These are phyloP conservation scores for Cosmorhoe ocellata DNA, from an alignment of 2,888 invertebrate species.

Conservation along the genomic window DNA sequence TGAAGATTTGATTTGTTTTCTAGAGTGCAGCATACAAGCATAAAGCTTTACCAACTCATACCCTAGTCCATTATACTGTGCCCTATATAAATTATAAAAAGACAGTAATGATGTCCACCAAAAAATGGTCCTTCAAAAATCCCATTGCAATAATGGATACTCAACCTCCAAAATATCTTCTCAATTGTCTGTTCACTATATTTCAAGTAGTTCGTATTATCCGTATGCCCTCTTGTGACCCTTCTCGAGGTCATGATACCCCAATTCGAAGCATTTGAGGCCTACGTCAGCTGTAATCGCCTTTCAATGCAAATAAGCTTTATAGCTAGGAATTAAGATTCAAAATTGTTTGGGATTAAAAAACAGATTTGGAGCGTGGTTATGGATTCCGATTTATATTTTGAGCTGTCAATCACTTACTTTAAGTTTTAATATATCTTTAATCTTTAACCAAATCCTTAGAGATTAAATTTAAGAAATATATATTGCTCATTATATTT, in stretches of 20 bases:
- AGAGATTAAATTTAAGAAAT: no score
- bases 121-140: constrained; percentile 10
- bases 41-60: no score
- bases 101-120: constrained; percentile 2
- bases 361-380: no score
- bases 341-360: background rate
- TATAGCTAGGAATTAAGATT: background rate
- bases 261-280: constrained; percentile 10
- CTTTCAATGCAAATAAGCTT: background rate
- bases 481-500: no score
- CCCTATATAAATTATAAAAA: no score
- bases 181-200: constrained; percentile 19
- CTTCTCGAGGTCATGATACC: constrained; percentile 24
- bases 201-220: constrained; percentile 21
- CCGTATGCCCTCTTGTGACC: constrained; percentile 18
- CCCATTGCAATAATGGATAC: constrained; percentile 19
- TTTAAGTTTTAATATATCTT: background rate
- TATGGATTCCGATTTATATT: background rate
- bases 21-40: no score
- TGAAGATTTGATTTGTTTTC: no score
- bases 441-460: no score
- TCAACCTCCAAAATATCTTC: constrained; percentile 15
- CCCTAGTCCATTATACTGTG: no score
- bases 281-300: background rate
- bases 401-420: constrained; percentile 1